Percentiles rank a stretch among this genome's conserved stretches.
These are phyloP conservation scores for Cosmia trapezina DNA, from an alignment of 2,888 invertebrate species.

Conservation along the genomic window DNA sequence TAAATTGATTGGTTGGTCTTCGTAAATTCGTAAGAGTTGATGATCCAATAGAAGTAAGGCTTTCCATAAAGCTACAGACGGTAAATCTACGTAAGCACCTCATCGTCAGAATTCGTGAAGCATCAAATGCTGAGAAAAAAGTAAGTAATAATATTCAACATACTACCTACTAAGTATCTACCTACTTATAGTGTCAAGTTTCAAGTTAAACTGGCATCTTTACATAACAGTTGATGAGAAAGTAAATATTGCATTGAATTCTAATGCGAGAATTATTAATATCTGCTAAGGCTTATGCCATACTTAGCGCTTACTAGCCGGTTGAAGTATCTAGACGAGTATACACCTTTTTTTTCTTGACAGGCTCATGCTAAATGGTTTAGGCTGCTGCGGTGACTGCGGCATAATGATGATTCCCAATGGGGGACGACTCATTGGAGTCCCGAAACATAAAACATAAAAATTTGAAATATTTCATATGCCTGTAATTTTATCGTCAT, in stretches of 20 bases:
- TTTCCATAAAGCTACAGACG: constrained; percentile 9
- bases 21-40: constrained; percentile 15
- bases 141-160: neutral
- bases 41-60: constrained; percentile 1
- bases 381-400: neutral
- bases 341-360: too few species aligned
- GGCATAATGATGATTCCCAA: too few species aligned
- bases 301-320: neutral
- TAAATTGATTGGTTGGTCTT: constrained; percentile 17
- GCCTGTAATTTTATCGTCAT: neutral
- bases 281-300: neutral
- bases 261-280: constrained; percentile 6
- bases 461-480: neutral
- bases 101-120: neutral
- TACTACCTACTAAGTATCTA: neutral
- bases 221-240: constrained; percentile 21
- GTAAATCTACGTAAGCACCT: neutral
- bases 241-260: constrained; percentile 26
- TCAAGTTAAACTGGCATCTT: constrained; percentile 3
- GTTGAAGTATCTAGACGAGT: neutral
- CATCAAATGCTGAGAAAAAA: neutral
- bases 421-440: too few species aligned
- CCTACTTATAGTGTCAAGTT: constrained; percentile 2
- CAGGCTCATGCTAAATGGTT: neutral
- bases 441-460: neutral